These are phyloP conservation scores for Acromyrmex heyeri DNA, from an alignment of 1,140 invertebrate species.

Conservation along the genomic window DNA sequence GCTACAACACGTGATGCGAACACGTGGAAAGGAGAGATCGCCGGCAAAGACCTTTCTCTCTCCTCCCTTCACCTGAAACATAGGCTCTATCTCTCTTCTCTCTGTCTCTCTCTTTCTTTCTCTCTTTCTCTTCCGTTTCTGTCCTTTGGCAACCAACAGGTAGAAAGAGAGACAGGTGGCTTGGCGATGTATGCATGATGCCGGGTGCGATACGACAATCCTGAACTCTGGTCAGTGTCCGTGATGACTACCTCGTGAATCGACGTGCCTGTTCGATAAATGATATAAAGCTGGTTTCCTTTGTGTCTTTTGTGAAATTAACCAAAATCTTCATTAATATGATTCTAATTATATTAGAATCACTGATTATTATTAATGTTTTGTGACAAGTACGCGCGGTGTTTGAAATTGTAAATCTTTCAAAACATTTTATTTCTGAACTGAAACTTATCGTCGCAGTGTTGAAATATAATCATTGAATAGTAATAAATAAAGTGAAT, in stretches of 20 bases:
- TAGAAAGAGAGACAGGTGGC: slow-evolving; percentile 82
- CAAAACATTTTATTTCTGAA: not conserved
- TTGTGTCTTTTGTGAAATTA: not conserved
- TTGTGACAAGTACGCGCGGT: not conserved
- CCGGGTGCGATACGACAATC: slow-evolving; percentile 77
- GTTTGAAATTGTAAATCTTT: not conserved
- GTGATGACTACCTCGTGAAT: slow-evolving; percentile 74
- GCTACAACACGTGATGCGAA: slow-evolving; percentile 63
- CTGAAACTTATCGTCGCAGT: not conserved
- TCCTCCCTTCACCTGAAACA: not conserved
- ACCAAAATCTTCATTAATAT: not conserved
- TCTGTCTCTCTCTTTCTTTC: slow-evolving; percentile 50
- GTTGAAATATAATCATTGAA: slow-evolving; percentile 24
- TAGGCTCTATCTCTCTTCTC: slow-evolving; percentile 14
- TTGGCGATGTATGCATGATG: slow-evolving; percentile 79
- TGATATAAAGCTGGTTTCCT: not conserved
- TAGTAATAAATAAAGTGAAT: not conserved
- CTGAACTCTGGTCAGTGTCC: slow-evolving; percentile 78
- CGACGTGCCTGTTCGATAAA: slow-evolving; percentile 62
- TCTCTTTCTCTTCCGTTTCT: slow-evolving; percentile 62
- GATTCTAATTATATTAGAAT: not conserved
- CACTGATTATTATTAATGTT: not conserved
- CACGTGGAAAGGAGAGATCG: slow-evolving; percentile 70
- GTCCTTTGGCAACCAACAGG: slow-evolving; percentile 74
- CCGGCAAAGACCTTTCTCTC: slow-evolving; percentile 46